Base-by-base conservation (phyloP, 2,797 vertebrate species). In the Cuniculus paca region DNA sequence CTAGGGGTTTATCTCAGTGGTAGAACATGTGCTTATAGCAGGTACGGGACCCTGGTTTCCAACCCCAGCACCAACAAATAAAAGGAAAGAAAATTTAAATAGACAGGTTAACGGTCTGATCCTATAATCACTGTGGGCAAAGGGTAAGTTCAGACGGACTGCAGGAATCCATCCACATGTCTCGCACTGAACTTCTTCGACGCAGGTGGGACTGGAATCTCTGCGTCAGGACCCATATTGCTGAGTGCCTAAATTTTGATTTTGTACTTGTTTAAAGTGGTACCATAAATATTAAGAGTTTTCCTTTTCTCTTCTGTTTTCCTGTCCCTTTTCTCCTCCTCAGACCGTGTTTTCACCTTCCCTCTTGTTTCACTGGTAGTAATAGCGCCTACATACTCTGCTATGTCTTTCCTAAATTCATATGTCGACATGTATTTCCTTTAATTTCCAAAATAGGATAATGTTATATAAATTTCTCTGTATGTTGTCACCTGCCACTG, bases 371-470 rank as follows among this genome's bases (percentile, higher is more conserved):
- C n/a, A 17, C 58, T 70, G 45, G 36, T 26, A 45, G 28, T 58
- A 63, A 28, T 87, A 54, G 52, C 31, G 22, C 75, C 5, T 74
- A 54, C 36, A 14, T 75, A 4, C 36, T 42, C 39, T 78, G 28
- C 58, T 28, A 24, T 70, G 52, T 80, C 63, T 92, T 95, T 72
- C 45, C 54, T 12, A 74, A 31, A 26, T 88, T 88, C 54, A 20
- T 19, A 31, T 78, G 26, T 68, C 61, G 77, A 87, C 24, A 54
- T 17, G 6, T 22, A 68, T 94, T 78, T 54, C 45, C 24, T 84
- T 92, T 50, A 19, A 52, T 90, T 94, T 88, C 45, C 42, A 86
- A 96, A 85, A 48, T 52, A 13, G 13, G 22, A 75, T 83, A 26
- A 34, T 8, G 11, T 31, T 58, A 28, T 84, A 45, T 63, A 63